Evolutionary conservation across 1,140 invertebrate genomes (phyloP).

Genomic region (Harpegnathos saltator): DNA sequence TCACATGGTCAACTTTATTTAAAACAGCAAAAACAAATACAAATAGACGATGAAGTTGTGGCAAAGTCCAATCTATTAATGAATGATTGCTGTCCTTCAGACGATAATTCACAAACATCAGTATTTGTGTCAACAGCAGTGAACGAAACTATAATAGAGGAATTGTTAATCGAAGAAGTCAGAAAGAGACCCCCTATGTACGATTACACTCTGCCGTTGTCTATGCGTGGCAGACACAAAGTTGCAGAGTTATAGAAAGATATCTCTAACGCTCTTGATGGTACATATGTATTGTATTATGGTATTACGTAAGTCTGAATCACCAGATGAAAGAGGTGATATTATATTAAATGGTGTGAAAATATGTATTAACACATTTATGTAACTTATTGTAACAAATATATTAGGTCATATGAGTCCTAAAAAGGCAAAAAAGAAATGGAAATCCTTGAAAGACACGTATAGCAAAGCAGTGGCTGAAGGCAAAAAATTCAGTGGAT

Average conservation of each 20-base stretch:
- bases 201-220: neutral
- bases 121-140: too few species aligned
- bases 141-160: constrained; percentile 7
- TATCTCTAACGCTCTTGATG: neutral
- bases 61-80: too few species aligned
- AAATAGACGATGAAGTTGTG: too few species aligned
- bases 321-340: neutral
- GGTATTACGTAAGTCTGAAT: too few species aligned
- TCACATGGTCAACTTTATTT: too few species aligned
- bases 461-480: neutral
- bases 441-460: constrained; percentile 12
- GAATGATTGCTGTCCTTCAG: too few species aligned
- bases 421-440: neutral
- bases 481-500: constrained; percentile 4
- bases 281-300: too few species aligned
- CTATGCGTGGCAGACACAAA: neutral
- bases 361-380: too few species aligned
- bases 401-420: neutral
- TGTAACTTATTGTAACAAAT: too few species aligned
- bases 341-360: neutral
- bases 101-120: too few species aligned
- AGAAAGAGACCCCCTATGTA: constrained; percentile 3
- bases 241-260: constrained; percentile 1
- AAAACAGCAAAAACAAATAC: too few species aligned
- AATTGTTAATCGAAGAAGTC: constrained; percentile 5